Evolutionary conservation across 2,888 invertebrate species (phyloP), one percentile per base, ranked within the genome.

Genomic region (Teinopalpus imperialis): DNA sequence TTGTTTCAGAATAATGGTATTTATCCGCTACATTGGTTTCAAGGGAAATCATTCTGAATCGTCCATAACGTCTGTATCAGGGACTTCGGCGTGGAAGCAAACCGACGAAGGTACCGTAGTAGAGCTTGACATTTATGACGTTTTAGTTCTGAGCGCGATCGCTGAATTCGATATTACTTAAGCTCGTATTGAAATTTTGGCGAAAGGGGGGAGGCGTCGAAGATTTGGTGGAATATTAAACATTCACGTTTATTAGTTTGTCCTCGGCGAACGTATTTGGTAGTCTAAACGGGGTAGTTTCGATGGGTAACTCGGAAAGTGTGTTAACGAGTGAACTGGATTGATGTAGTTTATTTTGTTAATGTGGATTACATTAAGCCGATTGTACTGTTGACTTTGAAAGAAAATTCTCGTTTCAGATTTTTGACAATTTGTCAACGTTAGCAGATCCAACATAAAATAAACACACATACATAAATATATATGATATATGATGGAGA

Each of bases 201-300:
- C 63, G 59, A 63, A 55, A 49, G 63, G 57, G 57, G 62, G 66
- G 69, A 60, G 62, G 65, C 59, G 63, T 57, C 67, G 79, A 80
- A 81, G 79, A 81, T 81, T 78, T 71, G 68, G 69, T 61, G 61
- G 83, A 83, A 86, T 86, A 87, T 86, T 86, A 87, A 87, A 85
- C 85, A 85, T 87, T 85, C 78, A 81, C 81, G 81, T 85, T 87
- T 88, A 88, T 86, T 87, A 88, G 86, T 87, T 87, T 79, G 81
- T 82, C 81, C 83, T 77, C 78, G 63, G 56, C 52, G 59, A 69
- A 57, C 76, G 79, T 81, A 81, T 83, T 82, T 81, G 80, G 76
- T 71, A 80, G 79, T 81, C 73, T 76, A 81, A 83, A 72, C 76
- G 80, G 71, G 78, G 81, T 81, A 81, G 81, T 81, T 81, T 74